Evolutionary conservation across 2,797 vertebrate genomes (phyloP).

Genomic region (Erpetoichthys calabaricus): DNA sequence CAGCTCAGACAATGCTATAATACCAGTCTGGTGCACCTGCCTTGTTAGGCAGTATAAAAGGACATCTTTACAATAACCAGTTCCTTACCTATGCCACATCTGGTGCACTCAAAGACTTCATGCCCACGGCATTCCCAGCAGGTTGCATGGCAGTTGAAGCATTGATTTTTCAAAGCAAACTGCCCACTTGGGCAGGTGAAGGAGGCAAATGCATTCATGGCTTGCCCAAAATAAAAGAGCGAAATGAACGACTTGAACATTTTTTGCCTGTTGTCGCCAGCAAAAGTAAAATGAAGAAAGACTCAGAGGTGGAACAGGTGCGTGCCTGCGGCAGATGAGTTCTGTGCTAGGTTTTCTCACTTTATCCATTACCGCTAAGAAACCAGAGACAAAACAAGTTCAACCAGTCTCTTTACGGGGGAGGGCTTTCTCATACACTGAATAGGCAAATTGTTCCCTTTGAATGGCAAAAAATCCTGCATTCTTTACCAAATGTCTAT

Average conservation of each 20-base stretch:
- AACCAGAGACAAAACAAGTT: constrained; percentile 31
- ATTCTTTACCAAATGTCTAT: too few relatives aligned
- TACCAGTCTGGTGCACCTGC: too few relatives aligned
- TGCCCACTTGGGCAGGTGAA: constrained; percentile 48
- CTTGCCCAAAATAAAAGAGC: constrained; percentile 16
- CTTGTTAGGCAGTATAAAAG: too few relatives aligned
- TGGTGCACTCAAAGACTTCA: constrained; percentile 58
- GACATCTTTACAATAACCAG: background rate
- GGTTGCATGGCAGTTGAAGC: constrained; percentile 59
- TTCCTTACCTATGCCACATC: constrained; percentile 58
- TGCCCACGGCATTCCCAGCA: constrained; percentile 58
- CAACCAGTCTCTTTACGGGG: constrained; percentile 31
- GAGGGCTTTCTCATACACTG: constrained; percentile 23
- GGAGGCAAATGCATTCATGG: constrained; percentile 25
- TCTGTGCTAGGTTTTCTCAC: background rate
- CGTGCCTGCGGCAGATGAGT: constrained; percentile 11
- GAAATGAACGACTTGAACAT: too few relatives aligned
- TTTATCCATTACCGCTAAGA: constrained; percentile 3
- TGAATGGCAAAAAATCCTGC: background rate
- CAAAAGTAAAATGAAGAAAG: constrained; percentile 18
- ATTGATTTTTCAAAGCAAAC: constrained; percentile 50
- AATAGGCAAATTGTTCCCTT: constrained; percentile 2
- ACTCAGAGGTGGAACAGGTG: constrained; percentile 27
- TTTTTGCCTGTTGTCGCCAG: background rate
- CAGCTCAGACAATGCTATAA: too few relatives aligned